phyloP scores from a whole-genome alignment of 2,113 vertebrate genomes.

The Smithornis capensis region DNA sequence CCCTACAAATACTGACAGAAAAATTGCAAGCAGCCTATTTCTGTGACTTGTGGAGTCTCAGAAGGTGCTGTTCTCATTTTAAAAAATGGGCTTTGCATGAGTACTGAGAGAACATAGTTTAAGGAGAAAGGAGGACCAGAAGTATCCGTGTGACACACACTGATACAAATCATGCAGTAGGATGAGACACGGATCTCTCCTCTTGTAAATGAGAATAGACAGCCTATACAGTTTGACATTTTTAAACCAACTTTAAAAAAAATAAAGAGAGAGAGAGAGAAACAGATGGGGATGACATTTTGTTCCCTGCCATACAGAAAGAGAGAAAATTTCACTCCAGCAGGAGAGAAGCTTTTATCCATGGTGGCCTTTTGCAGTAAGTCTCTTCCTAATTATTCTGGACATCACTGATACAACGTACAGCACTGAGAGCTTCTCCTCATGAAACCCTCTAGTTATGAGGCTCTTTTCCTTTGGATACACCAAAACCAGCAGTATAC shows the following conservation, averaged over 20 bases:
- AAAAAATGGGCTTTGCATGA: neutral
- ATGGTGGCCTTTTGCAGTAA: neutral
- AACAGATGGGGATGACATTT: neutral
- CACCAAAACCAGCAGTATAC: neutral
- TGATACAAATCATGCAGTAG: neutral
- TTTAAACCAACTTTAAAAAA: neutral
- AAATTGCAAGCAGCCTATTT: neutral
- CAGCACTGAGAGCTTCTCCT: neutral
- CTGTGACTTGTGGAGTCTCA: neutral
- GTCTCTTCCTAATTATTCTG: neutral
- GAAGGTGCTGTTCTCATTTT: neutral
- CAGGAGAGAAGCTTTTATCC: neutral
- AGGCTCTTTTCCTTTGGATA: neutral
- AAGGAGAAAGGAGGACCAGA: neutral
- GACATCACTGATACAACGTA: neutral
- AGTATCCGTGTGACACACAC: neutral
- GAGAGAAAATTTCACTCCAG: neutral
- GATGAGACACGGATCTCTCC: neutral
- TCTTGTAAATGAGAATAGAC: neutral
- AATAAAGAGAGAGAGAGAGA: neutral
- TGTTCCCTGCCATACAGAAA: neutral
- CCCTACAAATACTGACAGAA: neutral
- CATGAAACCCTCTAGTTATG: neutral
- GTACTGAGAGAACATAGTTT: neutral
- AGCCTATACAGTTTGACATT: neutral